These are phyloP conservation scores for Erynnis tages DNA, from an alignment of 2,888 invertebrate genomes.

Conservation along the genomic window DNA sequence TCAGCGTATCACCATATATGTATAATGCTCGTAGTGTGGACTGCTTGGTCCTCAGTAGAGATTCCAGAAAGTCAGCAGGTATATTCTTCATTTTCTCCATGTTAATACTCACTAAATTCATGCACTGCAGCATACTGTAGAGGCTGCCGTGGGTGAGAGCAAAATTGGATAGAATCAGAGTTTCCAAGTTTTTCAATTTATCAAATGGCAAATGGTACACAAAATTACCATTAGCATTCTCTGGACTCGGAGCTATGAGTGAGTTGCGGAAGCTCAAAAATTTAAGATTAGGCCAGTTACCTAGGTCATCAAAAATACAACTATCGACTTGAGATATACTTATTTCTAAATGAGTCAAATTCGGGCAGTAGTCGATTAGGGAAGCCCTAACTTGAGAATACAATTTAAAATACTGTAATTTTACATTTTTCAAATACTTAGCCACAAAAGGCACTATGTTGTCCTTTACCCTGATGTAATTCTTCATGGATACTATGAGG, in stretches of 20 bases:
- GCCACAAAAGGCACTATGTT: slow-evolving; percentile 78
- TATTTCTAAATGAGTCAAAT: slow-evolving; percentile 78
- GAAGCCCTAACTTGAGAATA: slow-evolving; percentile 76
- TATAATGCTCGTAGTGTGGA: slow-evolving; percentile 64
- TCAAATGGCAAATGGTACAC: slow-evolving; percentile 77
- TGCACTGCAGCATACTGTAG: slow-evolving; percentile 73
- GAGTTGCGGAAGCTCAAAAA: slow-evolving; percentile 78
- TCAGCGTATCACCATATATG: slow-evolving; percentile 76
- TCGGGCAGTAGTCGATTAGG: slow-evolving; percentile 74
- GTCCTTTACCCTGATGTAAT: slow-evolving; percentile 75
- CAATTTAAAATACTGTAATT: slow-evolving; percentile 79
- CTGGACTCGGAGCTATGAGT: slow-evolving; percentile 70
- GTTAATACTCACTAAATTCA: slow-evolving; percentile 72
- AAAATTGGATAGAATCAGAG: slow-evolving; percentile 74
- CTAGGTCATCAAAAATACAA: slow-evolving; percentile 76
- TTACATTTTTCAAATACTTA: slow-evolving; percentile 76
- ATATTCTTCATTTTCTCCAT: slow-evolving; percentile 81
- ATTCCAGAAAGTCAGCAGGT: slow-evolving; percentile 73
- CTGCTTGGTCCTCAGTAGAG: slow-evolving; percentile 67
- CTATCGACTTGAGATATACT: slow-evolving; percentile 79
- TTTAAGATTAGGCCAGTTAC: slow-evolving; percentile 74
- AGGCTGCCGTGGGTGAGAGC: slow-evolving; percentile 72
- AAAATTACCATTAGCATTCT: slow-evolving; percentile 73
- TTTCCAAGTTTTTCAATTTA: slow-evolving; percentile 67
- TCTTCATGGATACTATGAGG: slow-evolving; percentile 78